phyloP scores from a whole-genome alignment of 2,113 vertebrate genomes.

The Emydocephalus ijimae region DNA sequence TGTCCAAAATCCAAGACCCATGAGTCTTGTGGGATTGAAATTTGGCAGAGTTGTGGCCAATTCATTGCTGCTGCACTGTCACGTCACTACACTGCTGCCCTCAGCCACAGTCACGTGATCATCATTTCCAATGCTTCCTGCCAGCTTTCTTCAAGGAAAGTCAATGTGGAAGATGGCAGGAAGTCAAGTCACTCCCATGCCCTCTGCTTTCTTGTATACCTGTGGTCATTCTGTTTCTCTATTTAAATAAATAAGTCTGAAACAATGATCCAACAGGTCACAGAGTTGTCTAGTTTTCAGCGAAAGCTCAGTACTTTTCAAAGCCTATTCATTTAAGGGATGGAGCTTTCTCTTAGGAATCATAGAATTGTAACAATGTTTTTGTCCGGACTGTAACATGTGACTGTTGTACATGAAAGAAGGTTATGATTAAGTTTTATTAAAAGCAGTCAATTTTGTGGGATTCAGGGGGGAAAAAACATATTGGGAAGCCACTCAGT shows the following conservation, averaged over 20 bases:
- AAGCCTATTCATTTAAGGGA: neutral
- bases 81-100: neutral
- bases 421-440: slow-evolving; percentile 34
- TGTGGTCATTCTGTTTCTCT: neutral
- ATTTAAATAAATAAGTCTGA: neutral
- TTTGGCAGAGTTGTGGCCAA: neutral
- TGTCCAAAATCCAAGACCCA: neutral
- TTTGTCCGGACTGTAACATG: slow-evolving; percentile 7
- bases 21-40: neutral
- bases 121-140: neutral
- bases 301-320: neutral
- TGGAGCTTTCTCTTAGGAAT: neutral
- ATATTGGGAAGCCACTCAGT: slow-evolving; percentile 15
- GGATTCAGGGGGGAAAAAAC: neutral
- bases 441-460: slow-evolving; percentile 8
- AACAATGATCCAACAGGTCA: neutral
- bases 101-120: neutral
- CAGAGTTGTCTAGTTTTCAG: neutral
- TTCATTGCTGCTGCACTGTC: neutral
- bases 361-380: neutral
- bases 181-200: neutral
- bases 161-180: neutral
- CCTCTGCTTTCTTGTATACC: neutral
- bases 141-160: neutral
- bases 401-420: slow-evolving; percentile 22